phyloP scores from a whole-genome alignment of 1,140 invertebrate genomes.

The Dufourea novaeangliae region DNA sequence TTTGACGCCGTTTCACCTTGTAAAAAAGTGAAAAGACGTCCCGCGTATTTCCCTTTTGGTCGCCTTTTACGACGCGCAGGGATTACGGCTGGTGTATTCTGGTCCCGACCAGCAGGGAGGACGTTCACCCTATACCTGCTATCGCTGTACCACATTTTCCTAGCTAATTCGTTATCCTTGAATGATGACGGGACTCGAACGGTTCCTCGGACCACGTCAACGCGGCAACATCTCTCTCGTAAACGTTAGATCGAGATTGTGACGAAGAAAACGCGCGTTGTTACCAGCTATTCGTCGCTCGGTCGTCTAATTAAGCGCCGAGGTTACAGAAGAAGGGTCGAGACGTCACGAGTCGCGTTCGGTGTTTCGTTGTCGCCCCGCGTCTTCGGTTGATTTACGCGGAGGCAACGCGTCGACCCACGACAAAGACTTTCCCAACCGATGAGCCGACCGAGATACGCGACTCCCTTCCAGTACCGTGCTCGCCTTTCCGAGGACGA shows the following conservation, averaged over 20 bases:
- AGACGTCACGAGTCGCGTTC: constrained; percentile 25
- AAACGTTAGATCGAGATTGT: background rate
- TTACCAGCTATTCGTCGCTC: constrained; percentile 31
- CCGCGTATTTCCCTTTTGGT: too few relatives aligned
- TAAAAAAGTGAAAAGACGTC: too few relatives aligned
- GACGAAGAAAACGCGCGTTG: background rate
- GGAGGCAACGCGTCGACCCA: constrained; percentile 38
- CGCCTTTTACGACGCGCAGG: too few relatives aligned
- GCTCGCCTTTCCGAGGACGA: constrained; percentile 17
- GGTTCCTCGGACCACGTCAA: too few relatives aligned
- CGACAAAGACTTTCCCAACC: constrained; percentile 37
- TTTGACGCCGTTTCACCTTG: too few relatives aligned
- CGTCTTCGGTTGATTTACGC: constrained; percentile 52
- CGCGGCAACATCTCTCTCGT: background rate
- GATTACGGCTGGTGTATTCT: too few relatives aligned
- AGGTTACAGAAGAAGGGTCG: background rate
- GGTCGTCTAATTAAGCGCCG: constrained; percentile 49
- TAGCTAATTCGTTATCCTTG: too few relatives aligned
- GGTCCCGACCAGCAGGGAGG: too few relatives aligned
- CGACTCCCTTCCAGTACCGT: constrained; percentile 39
- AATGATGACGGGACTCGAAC: too few relatives aligned
- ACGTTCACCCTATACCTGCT: too few relatives aligned
- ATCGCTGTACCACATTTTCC: too few relatives aligned
- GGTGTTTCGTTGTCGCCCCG: constrained; percentile 22
- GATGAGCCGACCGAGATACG: constrained; percentile 57